Percentiles rank a stretch among this genome's conserved stretches.
Evolutionary conservation across 2,797 vertebrate genomes (phyloP).

Genomic region (Rhabdomys pumilio): DNA sequence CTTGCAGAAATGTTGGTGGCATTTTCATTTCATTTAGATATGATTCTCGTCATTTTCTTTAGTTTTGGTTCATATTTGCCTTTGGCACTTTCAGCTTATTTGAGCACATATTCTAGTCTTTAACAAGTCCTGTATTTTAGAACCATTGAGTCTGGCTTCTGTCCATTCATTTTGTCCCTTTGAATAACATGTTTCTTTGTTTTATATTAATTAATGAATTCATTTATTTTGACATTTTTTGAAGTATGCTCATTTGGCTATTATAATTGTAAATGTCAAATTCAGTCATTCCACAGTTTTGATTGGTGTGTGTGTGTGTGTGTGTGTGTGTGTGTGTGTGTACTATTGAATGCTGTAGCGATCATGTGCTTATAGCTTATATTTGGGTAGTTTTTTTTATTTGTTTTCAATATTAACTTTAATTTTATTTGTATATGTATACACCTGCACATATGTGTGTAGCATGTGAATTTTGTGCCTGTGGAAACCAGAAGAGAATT

Average conservation of each 20-base stretch:
- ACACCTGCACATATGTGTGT: neutral
- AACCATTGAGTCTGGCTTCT: neutral
- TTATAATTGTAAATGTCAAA: neutral
- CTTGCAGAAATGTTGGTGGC: neutral
- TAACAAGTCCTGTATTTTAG: neutral
- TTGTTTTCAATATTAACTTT: neutral
- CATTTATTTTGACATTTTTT: neutral
- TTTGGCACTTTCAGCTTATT: neutral
- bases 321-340: neutral
- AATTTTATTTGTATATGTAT: neutral
- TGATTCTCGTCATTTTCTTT: neutral
- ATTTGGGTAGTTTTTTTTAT: neutral
- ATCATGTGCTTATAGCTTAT: neutral
- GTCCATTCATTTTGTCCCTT: neutral
- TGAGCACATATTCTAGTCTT: neutral
- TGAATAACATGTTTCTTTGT: neutral
- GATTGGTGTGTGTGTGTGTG: neutral
- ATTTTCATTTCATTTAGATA: neutral
- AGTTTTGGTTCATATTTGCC: neutral
- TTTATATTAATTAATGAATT: neutral
- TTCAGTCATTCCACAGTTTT: neutral
- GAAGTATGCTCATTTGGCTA: neutral
- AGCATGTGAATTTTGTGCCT: neutral
- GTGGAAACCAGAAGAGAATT: neutral
- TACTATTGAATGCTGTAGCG: neutral